Base-by-base conservation (phyloP, 2,797 vertebrate genomes). In the Acrocephalus scirpaceus region DNA sequence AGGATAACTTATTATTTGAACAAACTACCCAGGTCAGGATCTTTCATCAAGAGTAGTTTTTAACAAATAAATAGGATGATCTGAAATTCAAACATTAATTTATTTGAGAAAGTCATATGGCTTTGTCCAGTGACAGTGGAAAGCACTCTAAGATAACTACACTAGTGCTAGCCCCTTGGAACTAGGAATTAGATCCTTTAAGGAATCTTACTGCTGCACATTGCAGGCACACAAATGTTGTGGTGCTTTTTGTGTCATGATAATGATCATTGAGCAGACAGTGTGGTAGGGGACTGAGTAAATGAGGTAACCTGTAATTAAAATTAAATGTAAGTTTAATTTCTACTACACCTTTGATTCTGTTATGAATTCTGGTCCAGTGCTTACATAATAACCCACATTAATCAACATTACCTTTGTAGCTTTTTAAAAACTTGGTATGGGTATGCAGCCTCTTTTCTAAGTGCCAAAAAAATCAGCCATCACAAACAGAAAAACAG, bases 301-400 rank as follows among this genome's bases (percentile, higher is more conserved):
- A 95, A 94, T 92, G 70, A 84, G 38, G 23, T 64, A 75, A 90
- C 86, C 72, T 65, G 53, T 60, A 97, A 96, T 94, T 95, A 95
- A 96, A 96, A 97, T 95, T 92, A 95, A 97, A 91, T 65, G 27
- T 27, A 71, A 87, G 30, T 81, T 93, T 96, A 94, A 97, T 96
- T 97, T 96, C 65, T 67, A 86, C 85, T 93, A 80, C 30, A 93
- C 34, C 64, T 94, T 95, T 94, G 92, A 96, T 73, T 96, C 78
- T 94, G 50, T 94, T 96, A 88, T 60, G 92, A 95, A 87, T 89
- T 76, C 94, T 69, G 70, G 80, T 78, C 88, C 67, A 87, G 51
- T 77, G 88, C 72, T 91, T 95, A 54, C 32, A 88, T 70, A 95
- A 89, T 89, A 95, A 97, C 60, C 58, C 92, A 93, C 67, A 96